Evolutionary conservation across 2,888 invertebrate species (phyloP).

Genomic region (Archips crataeganus): DNA sequence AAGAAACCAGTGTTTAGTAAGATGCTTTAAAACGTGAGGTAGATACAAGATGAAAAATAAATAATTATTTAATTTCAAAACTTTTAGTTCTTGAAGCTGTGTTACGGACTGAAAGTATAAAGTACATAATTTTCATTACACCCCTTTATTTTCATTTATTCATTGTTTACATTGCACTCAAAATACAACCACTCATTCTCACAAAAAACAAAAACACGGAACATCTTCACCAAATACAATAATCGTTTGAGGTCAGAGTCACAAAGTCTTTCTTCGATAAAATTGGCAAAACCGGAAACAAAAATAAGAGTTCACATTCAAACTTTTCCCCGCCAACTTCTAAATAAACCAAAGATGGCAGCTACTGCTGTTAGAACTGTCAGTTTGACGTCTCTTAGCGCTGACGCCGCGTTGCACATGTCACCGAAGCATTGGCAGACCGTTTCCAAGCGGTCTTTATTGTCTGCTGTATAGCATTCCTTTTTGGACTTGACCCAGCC

Average conservation of each 20-base stretch:
- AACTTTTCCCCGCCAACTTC: constrained; percentile 54
- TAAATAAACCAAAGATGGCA: constrained; percentile 50
- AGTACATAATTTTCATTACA: not conserved
- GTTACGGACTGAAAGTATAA: no score
- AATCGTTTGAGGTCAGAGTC: not conserved
- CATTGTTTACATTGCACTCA: not conserved
- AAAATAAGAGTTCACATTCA: constrained; percentile 12
- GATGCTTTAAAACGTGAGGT: no score
- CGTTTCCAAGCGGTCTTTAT: constrained; percentile 85
- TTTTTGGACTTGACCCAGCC: constrained; percentile 82
- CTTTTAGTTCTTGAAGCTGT: no score
- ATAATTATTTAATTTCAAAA: no score
- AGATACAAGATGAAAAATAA: no score
- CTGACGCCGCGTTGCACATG: constrained; percentile 82
- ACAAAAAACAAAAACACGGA: constrained; percentile 24
- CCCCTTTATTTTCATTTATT: not conserved
- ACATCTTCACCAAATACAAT: not conserved
- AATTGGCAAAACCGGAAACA: not conserved
- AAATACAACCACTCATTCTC: not conserved
- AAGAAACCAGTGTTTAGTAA: no score
- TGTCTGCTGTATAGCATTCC: constrained; percentile 85
- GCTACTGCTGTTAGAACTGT: constrained; percentile 50
- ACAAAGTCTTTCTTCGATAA: not conserved
- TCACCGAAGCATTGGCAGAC: constrained; percentile 87
- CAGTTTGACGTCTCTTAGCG: constrained; percentile 53